These are phyloP conservation scores for Nasonia longicornis DNA, from an alignment of 1,140 invertebrate species.

Conservation along the genomic window DNA sequence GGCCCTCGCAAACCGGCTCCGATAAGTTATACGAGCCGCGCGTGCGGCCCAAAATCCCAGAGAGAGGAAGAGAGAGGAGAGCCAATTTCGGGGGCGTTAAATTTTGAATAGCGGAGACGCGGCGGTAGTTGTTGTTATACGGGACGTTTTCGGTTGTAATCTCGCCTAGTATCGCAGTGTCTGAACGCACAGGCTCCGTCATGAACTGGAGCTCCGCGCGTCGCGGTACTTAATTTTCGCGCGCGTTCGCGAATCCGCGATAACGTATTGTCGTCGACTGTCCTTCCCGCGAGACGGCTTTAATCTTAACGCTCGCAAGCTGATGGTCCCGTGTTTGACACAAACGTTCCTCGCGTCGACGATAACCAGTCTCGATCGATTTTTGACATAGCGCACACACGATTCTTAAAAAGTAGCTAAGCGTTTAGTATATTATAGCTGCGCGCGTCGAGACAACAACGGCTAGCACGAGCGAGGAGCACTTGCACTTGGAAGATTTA, in stretches of 20 bases:
- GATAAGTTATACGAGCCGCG: conserved; percentile 7
- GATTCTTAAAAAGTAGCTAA: not conserved
- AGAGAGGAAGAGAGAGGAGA: not conserved
- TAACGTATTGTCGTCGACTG: not conserved
- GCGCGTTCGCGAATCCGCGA: not conserved
- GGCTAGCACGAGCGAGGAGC: not conserved
- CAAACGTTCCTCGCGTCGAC: too few species aligned
- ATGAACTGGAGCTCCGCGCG: not conserved
- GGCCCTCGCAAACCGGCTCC: not conserved
- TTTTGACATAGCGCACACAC: too few species aligned
- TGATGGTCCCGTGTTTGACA: too few species aligned
- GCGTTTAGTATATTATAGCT: not conserved
- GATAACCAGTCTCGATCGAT: too few species aligned
- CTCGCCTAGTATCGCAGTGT: not conserved
- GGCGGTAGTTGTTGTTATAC: not conserved
- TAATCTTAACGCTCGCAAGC: too few species aligned
- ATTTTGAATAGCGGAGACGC: not conserved
- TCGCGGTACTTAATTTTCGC: not conserved
- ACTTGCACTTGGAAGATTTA: conserved; percentile 29
- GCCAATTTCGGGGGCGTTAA: not conserved
- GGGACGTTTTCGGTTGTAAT: not conserved
- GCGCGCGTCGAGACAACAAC: not conserved
- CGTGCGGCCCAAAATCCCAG: not conserved
- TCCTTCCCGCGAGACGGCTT: too few species aligned
- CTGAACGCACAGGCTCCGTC: not conserved